Evolutionary conservation across 2,888 invertebrate genomes (phyloP).

Genomic region (Cryptus armator): DNA sequence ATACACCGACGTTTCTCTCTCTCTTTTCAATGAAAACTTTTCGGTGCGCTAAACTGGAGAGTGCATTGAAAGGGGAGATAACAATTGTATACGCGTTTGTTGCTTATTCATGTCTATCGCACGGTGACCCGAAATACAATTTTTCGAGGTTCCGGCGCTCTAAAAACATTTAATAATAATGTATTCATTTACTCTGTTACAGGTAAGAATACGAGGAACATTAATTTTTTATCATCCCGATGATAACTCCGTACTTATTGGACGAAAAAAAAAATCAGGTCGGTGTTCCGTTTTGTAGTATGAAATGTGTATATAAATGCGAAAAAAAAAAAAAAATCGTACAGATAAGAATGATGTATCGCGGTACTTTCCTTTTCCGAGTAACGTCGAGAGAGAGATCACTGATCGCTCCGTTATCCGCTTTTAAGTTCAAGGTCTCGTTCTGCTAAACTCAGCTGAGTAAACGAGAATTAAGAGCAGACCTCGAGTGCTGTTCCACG

Average conservation of each 20-base stretch:
- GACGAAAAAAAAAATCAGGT: conserved; percentile 22
- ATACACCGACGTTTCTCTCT: conserved; percentile 26
- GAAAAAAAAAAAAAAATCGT: conserved; percentile 7
- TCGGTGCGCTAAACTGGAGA: conserved; percentile 18
- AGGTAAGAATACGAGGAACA: conserved; percentile 42
- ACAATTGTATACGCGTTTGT: not conserved
- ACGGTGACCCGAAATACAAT: no score
- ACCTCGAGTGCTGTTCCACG: conserved; percentile 19
- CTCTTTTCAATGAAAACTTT: conserved; percentile 31
- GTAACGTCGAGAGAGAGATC: conserved; percentile 7
- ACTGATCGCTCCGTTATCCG: conserved; percentile 41
- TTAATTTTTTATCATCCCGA: not conserved
- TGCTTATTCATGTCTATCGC: no score
- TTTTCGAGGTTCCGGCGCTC: no score
- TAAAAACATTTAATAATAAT: not conserved
- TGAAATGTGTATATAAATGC: not conserved
- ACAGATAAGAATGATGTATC: not conserved
- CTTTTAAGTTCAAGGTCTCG: conserved; percentile 34
- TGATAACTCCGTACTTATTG: not conserved
- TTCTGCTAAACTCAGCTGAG: conserved; percentile 3
- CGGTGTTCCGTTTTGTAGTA: conserved; percentile 13
- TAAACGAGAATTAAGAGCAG: conserved; percentile 18
- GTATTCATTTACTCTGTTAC: conserved; percentile 35
- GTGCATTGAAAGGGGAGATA: not conserved
- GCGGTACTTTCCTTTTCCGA: conserved; percentile 3